Base-by-base conservation (phyloP, 2,888 invertebrate species). In the Allygus modestus region DNA sequence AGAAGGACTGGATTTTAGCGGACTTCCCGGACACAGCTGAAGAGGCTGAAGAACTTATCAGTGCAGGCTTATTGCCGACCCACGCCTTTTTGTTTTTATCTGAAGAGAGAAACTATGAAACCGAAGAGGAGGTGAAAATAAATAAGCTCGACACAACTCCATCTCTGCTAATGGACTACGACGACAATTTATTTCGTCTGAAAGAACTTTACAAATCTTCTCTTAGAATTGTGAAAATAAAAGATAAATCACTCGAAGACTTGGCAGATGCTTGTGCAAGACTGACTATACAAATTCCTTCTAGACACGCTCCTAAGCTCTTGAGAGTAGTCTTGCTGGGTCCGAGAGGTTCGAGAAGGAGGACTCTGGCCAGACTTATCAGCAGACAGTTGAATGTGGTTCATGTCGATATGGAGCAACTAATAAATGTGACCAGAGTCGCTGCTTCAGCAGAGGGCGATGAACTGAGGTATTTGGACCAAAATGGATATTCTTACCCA, bases 241-340 rank as follows among this genome's bases (percentile, higher is more conserved):
- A 37, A 20, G 37, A 90, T 33, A 88, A 89, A 85, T 87, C 87
- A 23, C 85, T 91, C 0, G 88, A 90, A 11, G 90, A 91, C 54
- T 87, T 92, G 9, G 90, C 90, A 1, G 88, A 88, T 0, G 90
- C 90, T 86, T 91, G 91, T 83, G 88, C 90, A 0, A 89, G 89
- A 79, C 86, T 91, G 23, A 87, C 90, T 0, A 90, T 88, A 83
- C 89, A 88, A 43, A 89, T 89, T 82, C 89, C 89, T 82, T 89
- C 90, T 71, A 88, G 89, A 41, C 90, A 90, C 43, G 92, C 92
- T 0, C 93, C 94, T 0, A 91, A 91, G 41, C 90, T 91, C 43
- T 93, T 93, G 87, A 91, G 94, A 54, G 92, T 94, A 83, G 89
- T 92, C 51, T 89, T 95, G 0, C 88, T 94, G 0, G 94, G 94